Base-by-base conservation (phyloP, 2,113 vertebrate species). In the Heterocephalus glaber region DNA sequence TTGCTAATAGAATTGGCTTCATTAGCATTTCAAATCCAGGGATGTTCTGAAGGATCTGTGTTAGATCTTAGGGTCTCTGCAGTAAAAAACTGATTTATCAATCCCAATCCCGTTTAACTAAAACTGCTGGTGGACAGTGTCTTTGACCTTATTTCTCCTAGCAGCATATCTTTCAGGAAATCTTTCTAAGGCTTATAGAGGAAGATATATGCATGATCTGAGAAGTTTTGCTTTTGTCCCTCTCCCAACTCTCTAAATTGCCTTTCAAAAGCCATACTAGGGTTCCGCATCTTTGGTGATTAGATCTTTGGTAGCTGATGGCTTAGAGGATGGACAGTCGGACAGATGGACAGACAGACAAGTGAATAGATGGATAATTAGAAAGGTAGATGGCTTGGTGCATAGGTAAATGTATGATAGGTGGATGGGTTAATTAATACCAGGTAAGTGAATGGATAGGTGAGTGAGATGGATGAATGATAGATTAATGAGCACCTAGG, bases 11-110 rank as follows among this genome's bases (percentile, higher is more conserved):
- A 92, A 95, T 58, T 89, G 17, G 7, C 86, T 80, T 96, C 77
- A 87, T 96, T 96, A 93, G 89, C 95, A 96, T 96, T 97, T 95
- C 94, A 96, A 92, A 94, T 95, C 92, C 83, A 74, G 74, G 17
- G 44, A 41, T 68, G 74, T 61, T 91, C 61, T 87, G 30, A 60
- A 72, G 65, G 58, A 79, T 72, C 92, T 2, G 47, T 44, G 61
- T 95, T 63, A 93, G 89, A 74, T 84, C 89, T 70, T 65, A 86
- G 63, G 44, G 89, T 17, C 30, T 68, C 83, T 89, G 30, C 38
- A 11, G 35, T 54, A 35, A 22, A 72, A 49, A 60, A 54, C 74
- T 77, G 68, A 96, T 84, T 92, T 74, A 89, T 86, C 80, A 87
- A 52, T 90, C 16, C 41, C 58, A n/a, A 52, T 90, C 16, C 41